Evolutionary conservation across 2,888 invertebrate genomes (phyloP).

Genomic region (Aporophyla nigra): DNA sequence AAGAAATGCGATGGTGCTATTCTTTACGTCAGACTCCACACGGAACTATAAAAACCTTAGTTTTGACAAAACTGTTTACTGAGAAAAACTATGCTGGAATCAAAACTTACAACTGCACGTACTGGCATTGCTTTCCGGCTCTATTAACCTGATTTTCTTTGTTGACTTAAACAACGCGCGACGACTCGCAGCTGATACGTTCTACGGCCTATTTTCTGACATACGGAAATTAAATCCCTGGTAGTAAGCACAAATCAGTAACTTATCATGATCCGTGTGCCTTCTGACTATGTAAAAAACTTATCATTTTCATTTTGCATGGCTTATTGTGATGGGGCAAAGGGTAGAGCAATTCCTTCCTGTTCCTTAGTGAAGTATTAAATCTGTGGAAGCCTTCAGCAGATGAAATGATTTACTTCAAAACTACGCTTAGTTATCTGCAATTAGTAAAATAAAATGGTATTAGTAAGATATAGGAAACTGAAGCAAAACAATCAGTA

Average conservation of each 20-base stretch:
- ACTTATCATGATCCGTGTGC: background rate
- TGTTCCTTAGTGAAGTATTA: background rate
- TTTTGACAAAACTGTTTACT: background rate
- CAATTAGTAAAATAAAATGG: background rate
- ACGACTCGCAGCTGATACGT: conserved; percentile 32
- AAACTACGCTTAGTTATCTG: background rate
- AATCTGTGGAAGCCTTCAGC: too few relatives aligned
- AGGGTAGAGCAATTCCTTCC: background rate
- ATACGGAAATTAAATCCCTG: conserved; percentile 53
- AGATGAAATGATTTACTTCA: background rate
- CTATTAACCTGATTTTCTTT: conserved; percentile 54
- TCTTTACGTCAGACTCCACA: too few relatives aligned
- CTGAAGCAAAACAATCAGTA: background rate
- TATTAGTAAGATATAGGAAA: background rate
- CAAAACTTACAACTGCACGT: conserved; percentile 22
- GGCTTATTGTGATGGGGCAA: background rate
- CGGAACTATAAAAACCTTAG: too few relatives aligned
- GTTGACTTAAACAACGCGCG: conserved; percentile 42
- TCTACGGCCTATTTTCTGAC: conserved; percentile 52
- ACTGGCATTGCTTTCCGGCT: conserved; percentile 19
- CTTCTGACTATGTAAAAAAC: background rate
- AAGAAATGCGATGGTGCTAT: too few relatives aligned
- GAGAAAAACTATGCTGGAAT: background rate
- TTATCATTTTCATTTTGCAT: background rate
- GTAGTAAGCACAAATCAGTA: conserved; percentile 9